Conservation (phyloP, 2,113 vertebrate species). For the Tinamus guttatus region DNA sequence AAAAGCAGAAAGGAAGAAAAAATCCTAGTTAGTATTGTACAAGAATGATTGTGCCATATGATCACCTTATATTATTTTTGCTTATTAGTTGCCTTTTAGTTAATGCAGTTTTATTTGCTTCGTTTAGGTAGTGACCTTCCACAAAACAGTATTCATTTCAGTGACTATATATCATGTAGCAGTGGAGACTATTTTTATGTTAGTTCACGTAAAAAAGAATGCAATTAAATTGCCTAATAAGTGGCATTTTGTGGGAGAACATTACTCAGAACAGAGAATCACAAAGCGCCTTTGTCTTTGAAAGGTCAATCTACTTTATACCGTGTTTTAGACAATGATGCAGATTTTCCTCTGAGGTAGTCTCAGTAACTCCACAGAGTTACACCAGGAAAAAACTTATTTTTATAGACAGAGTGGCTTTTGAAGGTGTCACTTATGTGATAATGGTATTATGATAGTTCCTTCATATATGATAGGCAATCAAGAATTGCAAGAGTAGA, state of each 20-base stretch:
- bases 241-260: background rate
- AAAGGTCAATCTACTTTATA: background rate
- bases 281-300: background rate
- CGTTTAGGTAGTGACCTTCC: background rate
- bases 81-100: background rate
- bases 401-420: background rate
- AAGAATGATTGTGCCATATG: too few relatives aligned
- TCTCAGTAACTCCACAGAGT: background rate
- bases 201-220: background rate
- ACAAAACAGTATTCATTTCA: background rate
- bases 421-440: background rate
- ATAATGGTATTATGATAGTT: background rate
- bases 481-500: background rate
- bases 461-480: background rate
- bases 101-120: background rate
- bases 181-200: background rate
- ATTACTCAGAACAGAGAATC: background rate
- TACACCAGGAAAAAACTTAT: background rate
- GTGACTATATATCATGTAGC: background rate
- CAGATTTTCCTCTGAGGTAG: background rate
- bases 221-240: background rate
- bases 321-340: background rate
- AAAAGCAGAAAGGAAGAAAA: background rate
- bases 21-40: background rate
- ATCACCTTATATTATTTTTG: background rate